Evolutionary conservation across 2,113 vertebrate genomes (phyloP).

Genomic region (Amphilophus citrinellus): DNA sequence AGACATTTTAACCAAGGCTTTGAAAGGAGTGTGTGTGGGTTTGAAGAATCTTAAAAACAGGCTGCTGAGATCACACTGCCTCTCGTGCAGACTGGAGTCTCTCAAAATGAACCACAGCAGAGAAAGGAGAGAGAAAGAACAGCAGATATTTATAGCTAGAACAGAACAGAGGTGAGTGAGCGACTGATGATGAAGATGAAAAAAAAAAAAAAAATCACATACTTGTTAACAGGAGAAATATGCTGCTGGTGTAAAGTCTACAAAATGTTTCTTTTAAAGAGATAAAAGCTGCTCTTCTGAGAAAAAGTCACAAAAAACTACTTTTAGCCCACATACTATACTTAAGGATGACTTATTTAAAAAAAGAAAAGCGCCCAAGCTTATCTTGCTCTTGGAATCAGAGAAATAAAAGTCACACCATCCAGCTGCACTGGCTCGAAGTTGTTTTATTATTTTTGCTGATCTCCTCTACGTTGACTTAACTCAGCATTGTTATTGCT

Average conservation of each 20-base stretch:
- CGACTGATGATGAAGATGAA: neutral
- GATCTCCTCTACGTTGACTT: neutral
- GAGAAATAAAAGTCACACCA: constrained; percentile 3
- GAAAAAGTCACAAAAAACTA: neutral
- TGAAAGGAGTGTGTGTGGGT: constrained; percentile 38
- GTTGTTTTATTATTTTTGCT: constrained; percentile 33
- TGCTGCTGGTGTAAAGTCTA: neutral
- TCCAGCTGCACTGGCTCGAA: constrained; percentile 3
- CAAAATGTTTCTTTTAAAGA: neutral
- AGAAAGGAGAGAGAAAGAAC: neutral
- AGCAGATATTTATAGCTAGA: constrained; percentile 32
- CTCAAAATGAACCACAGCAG: neutral
- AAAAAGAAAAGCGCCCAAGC: neutral
- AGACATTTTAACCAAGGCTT: constrained; percentile 31
- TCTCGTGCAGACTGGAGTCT: neutral
- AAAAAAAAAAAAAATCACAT: constrained; percentile 4
- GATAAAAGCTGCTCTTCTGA: neutral
- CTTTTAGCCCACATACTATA: neutral
- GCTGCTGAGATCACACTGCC: constrained; percentile 6
- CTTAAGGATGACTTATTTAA: neutral
- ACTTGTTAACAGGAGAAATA: constrained; percentile 24
- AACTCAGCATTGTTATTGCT: neutral
- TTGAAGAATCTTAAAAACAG: neutral
- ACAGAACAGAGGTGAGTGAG: neutral
- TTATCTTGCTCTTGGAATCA: constrained; percentile 22